phyloP scores from a whole-genome alignment of 2,888 invertebrate genomes.

The Cecidostiba fungosa region DNA sequence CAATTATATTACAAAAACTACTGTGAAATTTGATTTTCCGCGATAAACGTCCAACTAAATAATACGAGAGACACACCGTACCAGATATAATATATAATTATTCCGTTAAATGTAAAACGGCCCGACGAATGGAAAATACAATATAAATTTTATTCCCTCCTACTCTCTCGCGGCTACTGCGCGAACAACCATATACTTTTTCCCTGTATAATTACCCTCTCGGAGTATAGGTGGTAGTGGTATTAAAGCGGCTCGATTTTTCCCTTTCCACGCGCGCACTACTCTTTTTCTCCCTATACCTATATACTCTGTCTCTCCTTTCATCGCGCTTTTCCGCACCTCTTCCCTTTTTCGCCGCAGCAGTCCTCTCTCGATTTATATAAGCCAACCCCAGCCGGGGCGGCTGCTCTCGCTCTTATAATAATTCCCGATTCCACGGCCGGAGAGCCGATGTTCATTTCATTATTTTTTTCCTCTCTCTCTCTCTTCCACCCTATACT shows the following conservation, averaged over 20 bases:
- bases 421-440: slow-evolving; percentile 78
- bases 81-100: neutral
- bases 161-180: neutral
- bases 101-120: slow-evolving; percentile 41
- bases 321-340: slow-evolving; percentile 53
- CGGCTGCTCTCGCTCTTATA: slow-evolving; percentile 72
- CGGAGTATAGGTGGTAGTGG: slow-evolving; percentile 2
- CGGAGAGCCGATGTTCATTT: slow-evolving; percentile 77
- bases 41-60: neutral
- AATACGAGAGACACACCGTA: neutral
- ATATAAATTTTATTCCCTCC: slow-evolving; percentile 39
- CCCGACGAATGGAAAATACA: slow-evolving; percentile 5
- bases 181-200: slow-evolving; percentile 17
- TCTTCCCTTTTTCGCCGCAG: slow-evolving; percentile 49
- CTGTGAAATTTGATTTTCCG: no score
- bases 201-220: slow-evolving; percentile 43
- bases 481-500: slow-evolving; percentile 32
- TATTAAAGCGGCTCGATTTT: slow-evolving; percentile 7
- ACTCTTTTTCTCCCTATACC: slow-evolving; percentile 31
- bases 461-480: slow-evolving; percentile 75
- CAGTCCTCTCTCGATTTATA: slow-evolving; percentile 70
- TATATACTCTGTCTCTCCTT: slow-evolving; percentile 39
- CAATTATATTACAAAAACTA: no score
- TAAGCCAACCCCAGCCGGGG: slow-evolving; percentile 68
- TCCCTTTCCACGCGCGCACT: slow-evolving; percentile 15